phyloP scores from a whole-genome alignment of 2,888 invertebrate species.

The Agrotis segetum region DNA sequence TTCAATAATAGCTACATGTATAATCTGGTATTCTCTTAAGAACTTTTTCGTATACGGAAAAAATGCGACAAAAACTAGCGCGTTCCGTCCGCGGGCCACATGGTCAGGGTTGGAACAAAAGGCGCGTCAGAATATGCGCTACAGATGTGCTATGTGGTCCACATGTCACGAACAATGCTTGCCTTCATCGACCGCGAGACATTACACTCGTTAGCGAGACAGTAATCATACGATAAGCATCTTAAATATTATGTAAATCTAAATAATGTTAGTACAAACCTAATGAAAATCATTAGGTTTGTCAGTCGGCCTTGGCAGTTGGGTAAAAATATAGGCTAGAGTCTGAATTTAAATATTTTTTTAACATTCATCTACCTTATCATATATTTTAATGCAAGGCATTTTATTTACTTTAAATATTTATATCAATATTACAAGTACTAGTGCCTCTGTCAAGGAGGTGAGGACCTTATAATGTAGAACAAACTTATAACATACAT shows the following conservation, averaged over 20 bases:
- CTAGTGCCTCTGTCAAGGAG: not conserved
- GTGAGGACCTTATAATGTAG: not conserved
- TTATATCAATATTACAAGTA: too few relatives aligned
- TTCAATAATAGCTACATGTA: constrained; percentile 72
- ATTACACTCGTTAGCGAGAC: constrained; percentile 66
- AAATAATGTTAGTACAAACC: constrained; percentile 1
- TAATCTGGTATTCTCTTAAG: constrained; percentile 68
- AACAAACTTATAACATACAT: not conserved
- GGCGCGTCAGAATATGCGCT: constrained; percentile 86
- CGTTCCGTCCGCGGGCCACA: constrained; percentile 81
- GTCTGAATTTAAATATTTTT: not conserved
- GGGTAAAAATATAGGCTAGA: too few relatives aligned
- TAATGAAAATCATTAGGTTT: too few relatives aligned
- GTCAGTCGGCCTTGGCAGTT: too few relatives aligned
- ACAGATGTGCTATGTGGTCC: constrained; percentile 85
- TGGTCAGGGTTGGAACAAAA: constrained; percentile 85
- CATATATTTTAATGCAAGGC: too few relatives aligned
- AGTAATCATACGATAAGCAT: constrained; percentile 61
- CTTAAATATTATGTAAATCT: constrained; percentile 39
- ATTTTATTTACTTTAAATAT: too few relatives aligned
- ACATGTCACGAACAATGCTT: constrained; percentile 80
- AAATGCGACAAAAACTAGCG: constrained; percentile 81
- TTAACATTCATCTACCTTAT: not conserved
- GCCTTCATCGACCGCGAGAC: constrained; percentile 73
- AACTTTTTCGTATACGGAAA: constrained; percentile 76